Percentiles rank a stretch among this genome's conserved stretches.
Conservation (phyloP, 2,113 vertebrate species). For the Carassius carassius region DNA sequence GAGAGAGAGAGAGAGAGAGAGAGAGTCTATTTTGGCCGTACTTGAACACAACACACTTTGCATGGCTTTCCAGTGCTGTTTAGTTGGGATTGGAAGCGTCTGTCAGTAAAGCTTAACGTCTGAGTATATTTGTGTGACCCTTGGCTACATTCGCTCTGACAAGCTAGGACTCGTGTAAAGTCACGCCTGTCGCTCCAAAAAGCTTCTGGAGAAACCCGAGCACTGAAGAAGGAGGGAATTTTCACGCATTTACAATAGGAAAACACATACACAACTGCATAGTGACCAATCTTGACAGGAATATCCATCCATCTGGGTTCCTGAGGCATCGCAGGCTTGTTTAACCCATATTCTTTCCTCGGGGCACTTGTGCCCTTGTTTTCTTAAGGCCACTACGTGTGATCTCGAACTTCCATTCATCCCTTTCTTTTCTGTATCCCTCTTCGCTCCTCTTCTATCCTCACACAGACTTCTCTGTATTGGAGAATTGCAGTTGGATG, state of each 20-base stretch:
- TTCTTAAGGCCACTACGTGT: constrained; percentile 44
- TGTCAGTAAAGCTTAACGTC: constrained; percentile 27
- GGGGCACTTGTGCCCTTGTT: constrained; percentile 10
- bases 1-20: too few species aligned
- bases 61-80: constrained; percentile 15
- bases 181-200: neutral
- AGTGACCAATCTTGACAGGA: neutral
- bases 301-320: constrained; percentile 24
- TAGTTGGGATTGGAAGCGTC: constrained; percentile 28
- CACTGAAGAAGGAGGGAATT: neutral
- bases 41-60: constrained; percentile 8
- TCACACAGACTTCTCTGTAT: constrained; percentile 85
- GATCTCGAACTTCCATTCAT: constrained; percentile 33
- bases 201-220: constrained; percentile 11
- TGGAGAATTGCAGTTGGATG: constrained; percentile 92
- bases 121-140: constrained; percentile 21
- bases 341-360: neutral
- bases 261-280: neutral
- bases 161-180: constrained; percentile 20
- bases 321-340: neutral
- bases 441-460: constrained; percentile 63
- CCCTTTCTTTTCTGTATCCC: constrained; percentile 14
- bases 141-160: constrained; percentile 32
- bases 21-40: neutral
- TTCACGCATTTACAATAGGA: neutral